Percentiles rank a stretch among this genome's conserved stretches.
Conservation (phyloP, 1,140 invertebrate genomes). For the Drosophila erecta region DNA sequence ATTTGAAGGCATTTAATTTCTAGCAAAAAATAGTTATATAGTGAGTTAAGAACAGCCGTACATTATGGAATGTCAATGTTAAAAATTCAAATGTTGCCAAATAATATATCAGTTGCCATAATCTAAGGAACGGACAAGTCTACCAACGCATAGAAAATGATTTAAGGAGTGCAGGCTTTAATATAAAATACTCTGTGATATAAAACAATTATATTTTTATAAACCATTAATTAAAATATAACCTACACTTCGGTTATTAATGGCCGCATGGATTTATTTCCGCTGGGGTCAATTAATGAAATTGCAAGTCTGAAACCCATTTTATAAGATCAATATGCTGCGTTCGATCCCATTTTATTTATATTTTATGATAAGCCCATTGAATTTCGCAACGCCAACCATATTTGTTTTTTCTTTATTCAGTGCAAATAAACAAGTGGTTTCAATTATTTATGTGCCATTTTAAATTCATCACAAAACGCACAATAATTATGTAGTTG, state of each 20-base stretch:
- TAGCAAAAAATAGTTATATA: too few relatives aligned
- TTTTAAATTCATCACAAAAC: slow-evolving; percentile 1
- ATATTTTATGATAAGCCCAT: background rate
- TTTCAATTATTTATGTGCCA: slow-evolving; percentile 2
- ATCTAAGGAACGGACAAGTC: background rate
- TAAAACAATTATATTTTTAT: background rate
- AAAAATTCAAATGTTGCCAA: too few relatives aligned
- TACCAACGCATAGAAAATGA: background rate
- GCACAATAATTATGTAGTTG: background rate
- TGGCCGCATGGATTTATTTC: background rate
- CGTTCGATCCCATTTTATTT: background rate
- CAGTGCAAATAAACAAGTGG: background rate
- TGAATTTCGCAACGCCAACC: background rate
- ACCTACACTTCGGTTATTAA: too few relatives aligned
- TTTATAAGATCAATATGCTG: background rate
- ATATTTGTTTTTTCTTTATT: background rate
- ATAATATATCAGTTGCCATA: background rate
- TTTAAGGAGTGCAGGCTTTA: too few relatives aligned
- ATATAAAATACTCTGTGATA: background rate
- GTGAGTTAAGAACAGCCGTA: too few relatives aligned
- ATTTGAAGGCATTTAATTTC: background rate
- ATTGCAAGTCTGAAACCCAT: background rate
- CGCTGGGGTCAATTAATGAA: background rate
- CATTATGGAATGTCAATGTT: too few relatives aligned
- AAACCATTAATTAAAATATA: background rate